These are phyloP conservation scores for Tanaodytes sp. DNA, from an alignment of 2,888 invertebrate species.

Conservation along the genomic window DNA sequence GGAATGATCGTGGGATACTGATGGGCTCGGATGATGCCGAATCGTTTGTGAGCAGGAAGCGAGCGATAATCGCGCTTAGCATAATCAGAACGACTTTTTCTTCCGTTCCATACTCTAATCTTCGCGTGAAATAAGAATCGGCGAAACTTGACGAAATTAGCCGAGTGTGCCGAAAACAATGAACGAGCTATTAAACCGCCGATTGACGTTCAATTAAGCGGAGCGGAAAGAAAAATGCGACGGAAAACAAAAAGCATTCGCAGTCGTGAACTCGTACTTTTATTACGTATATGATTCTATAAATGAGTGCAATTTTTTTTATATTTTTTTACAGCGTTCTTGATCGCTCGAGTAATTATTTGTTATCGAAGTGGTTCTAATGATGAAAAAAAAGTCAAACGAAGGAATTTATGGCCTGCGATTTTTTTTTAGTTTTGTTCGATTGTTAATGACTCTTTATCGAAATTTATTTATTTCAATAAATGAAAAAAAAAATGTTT, in stretches of 20 bases:
- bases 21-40: slow-evolving; percentile 50
- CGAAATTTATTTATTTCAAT: not conserved
- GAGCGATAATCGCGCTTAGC: slow-evolving; percentile 52
- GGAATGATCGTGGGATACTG: slow-evolving; percentile 51
- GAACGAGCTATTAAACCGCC: too few relatives aligned
- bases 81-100: slow-evolving; percentile 51
- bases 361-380: slow-evolving; percentile 8
- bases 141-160: slow-evolving; percentile 16
- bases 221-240: too few relatives aligned
- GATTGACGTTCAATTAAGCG: too few relatives aligned
- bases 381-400: too few relatives aligned
- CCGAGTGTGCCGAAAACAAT: not conserved
- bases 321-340: not conserved
- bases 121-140: not conserved
- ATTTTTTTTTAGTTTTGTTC: slow-evolving; percentile 4
- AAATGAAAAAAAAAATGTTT: not conserved
- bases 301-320: not conserved
- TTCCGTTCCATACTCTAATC: slow-evolving; percentile 13
- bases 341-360: slow-evolving; percentile 8
- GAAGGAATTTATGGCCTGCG: not conserved
- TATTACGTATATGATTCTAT: too few relatives aligned
- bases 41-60: slow-evolving; percentile 53
- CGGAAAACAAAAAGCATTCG: too few relatives aligned
- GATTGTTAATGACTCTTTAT: slow-evolving; percentile 29
- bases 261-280: too few relatives aligned